Percentiles rank a stretch among this genome's conserved stretches.
These are phyloP conservation scores for Chloroceryle inda DNA, from an alignment of 2,797 vertebrate genomes.

Conservation along the genomic window DNA sequence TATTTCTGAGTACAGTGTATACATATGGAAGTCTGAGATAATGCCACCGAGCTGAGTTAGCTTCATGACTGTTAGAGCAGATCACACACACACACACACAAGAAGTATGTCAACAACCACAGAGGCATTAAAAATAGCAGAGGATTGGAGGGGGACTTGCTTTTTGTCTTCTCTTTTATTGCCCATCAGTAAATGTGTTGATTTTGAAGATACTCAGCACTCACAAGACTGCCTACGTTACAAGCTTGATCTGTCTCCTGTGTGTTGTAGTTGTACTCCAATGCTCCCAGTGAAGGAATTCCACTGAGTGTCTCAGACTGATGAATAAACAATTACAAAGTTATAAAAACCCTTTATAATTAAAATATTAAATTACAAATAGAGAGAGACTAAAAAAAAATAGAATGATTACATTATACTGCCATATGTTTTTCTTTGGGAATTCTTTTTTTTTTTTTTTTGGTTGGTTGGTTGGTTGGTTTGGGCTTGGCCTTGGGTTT, in stretches of 20 bases:
- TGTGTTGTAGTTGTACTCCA: not conserved
- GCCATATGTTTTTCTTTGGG: not conserved
- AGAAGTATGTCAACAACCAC: not conserved
- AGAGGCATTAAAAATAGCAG: not conserved
- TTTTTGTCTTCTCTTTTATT: slow-evolving; percentile 13
- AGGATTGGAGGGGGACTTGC: not conserved
- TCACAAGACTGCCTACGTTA: not conserved
- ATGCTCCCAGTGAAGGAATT: not conserved
- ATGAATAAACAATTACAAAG: slow-evolving; percentile 32
- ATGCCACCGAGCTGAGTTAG: not conserved
- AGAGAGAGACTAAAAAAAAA: not conserved
- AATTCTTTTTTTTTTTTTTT: not conserved
- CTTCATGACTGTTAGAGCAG: not conserved
- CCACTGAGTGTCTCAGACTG: not conserved
- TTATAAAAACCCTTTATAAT: slow-evolving; percentile 26
- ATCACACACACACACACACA: not conserved
- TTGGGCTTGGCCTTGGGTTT: too few species aligned
- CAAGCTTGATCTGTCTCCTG: slow-evolving; percentile 24
- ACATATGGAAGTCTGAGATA: not conserved
- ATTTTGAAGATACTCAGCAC: slow-evolving; percentile 41
- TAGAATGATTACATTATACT: not conserved
- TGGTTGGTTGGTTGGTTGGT: too few species aligned
- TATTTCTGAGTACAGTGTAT: not conserved
- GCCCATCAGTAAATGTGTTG: slow-evolving; percentile 30
- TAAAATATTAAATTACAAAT: not conserved